Evolutionary conservation across 2,888 invertebrate species (phyloP).

Genomic region (Lithophane ornitopus): DNA sequence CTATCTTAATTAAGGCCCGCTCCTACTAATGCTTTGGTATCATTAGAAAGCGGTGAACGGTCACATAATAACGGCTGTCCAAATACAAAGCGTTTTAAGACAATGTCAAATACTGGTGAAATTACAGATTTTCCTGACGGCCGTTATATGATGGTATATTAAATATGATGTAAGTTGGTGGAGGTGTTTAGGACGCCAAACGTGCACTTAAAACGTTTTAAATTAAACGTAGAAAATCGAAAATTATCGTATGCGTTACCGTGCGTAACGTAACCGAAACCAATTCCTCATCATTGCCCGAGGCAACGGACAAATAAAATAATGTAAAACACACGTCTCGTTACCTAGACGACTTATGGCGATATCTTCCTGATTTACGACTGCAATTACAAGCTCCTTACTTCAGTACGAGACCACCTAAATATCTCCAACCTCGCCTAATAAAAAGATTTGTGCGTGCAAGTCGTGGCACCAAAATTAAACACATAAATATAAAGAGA

Average conservation of each 20-base stretch:
- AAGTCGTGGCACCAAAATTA: constrained; percentile 54
- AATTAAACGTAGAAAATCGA: constrained; percentile 4
- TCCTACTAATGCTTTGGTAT: too few relatives aligned
- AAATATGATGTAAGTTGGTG: too few relatives aligned
- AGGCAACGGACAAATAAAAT: not conserved
- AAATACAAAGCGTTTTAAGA: too few relatives aligned
- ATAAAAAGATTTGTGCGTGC: constrained; percentile 41
- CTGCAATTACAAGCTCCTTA: constrained; percentile 17
- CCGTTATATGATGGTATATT: too few relatives aligned
- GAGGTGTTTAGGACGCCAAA: not conserved
- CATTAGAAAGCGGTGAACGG: too few relatives aligned
- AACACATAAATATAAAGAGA: constrained; percentile 59
- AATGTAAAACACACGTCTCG: not conserved
- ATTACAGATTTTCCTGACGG: too few relatives aligned
- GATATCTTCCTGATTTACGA: constrained; percentile 34
- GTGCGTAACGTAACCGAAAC: not conserved
- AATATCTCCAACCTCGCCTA: constrained; percentile 23
- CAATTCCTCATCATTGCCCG: not conserved
- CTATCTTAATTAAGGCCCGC: too few relatives aligned
- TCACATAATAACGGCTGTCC: too few relatives aligned
- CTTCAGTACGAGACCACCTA: constrained; percentile 4
- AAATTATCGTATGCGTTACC: not conserved
- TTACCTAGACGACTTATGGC: not conserved
- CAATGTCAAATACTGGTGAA: too few relatives aligned
- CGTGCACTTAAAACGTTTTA: not conserved